A percentile compares a stretch with the other conserved stretches of the same genome.
These are phyloP conservation scores for Dynastes grantii DNA, from an alignment of 2,888 invertebrate genomes.

Conservation along the genomic window DNA sequence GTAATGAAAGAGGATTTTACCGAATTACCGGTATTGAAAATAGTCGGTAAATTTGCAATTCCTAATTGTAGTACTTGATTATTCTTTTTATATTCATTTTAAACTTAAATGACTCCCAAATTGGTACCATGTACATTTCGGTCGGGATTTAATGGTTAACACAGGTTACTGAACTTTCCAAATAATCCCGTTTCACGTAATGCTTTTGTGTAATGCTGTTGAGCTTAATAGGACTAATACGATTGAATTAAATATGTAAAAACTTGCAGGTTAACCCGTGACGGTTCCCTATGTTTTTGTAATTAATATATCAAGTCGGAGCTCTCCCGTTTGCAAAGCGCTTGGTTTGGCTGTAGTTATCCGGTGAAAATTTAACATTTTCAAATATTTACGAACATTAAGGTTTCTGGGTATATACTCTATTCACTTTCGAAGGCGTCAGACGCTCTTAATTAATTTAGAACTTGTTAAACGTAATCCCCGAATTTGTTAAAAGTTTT, in stretches of 20 bases:
- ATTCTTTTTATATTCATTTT: no score
- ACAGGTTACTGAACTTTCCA: neutral
- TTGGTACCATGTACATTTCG: no score
- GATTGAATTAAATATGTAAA: slow-evolving; percentile 11
- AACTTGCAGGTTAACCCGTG: neutral
- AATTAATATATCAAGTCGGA: neutral
- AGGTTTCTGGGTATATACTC: neutral
- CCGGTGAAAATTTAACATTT: slow-evolving; percentile 7
- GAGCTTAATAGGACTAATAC: neutral
- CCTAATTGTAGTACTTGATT: no score
- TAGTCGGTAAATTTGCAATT: no score
- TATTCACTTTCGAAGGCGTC: slow-evolving; percentile 11
- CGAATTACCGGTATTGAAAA: no score
- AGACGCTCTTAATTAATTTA: slow-evolving; percentile 33
- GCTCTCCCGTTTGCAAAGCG: neutral
- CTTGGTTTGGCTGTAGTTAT: neutral
- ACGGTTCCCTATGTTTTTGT: neutral
- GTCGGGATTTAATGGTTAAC: neutral
- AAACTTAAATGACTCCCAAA: no score
- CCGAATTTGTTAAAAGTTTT: slow-evolving; percentile 31
- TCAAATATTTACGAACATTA: neutral
- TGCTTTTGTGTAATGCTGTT: neutral
- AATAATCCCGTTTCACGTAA: neutral
- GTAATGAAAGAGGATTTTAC: no score
- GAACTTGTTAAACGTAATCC: slow-evolving; percentile 36